A percentile compares a stretch with the other conserved stretches of the same genome.
Conservation (phyloP, 2,888 invertebrate species). For the Lampropteryx suffumata region DNA sequence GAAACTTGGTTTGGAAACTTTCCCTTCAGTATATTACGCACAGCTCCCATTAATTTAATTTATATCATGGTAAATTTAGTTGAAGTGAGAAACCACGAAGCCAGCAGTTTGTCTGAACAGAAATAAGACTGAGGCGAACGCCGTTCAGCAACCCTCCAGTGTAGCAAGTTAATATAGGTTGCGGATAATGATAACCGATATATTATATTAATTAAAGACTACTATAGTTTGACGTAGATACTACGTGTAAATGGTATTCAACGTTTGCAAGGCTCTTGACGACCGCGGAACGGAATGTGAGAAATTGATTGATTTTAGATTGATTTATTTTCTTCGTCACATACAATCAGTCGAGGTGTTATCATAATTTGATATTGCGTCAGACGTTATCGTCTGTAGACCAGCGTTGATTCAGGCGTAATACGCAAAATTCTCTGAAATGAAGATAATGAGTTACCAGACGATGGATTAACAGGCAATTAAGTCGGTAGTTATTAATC, state of each 20-base stretch:
- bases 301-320: constrained; percentile 10
- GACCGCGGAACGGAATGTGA: neutral
- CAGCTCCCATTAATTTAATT: too few species aligned
- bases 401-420: neutral
- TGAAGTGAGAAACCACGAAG: too few species aligned
- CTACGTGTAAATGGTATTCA: too few species aligned
- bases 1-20: neutral
- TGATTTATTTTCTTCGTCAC: constrained; percentile 5
- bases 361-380: constrained; percentile 13
- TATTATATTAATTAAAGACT: too few species aligned
- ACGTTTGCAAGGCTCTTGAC: neutral
- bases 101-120: too few species aligned
- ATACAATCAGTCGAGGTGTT: constrained; percentile 5
- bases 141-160: too few species aligned
- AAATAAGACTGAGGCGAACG: too few species aligned
- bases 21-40: too few species aligned
- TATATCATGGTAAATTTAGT: too few species aligned
- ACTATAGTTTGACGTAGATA: too few species aligned
- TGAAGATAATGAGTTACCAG: neutral
- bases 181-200: too few species aligned
- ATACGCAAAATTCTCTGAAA: neutral
- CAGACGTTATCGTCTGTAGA: neutral
- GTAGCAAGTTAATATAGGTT: too few species aligned
- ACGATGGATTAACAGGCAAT: neutral
- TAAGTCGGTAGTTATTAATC: neutral